These are phyloP conservation scores for Ophthalmolycus amberensis DNA, from an alignment of 2,113 vertebrate species.

Conservation along the genomic window DNA sequence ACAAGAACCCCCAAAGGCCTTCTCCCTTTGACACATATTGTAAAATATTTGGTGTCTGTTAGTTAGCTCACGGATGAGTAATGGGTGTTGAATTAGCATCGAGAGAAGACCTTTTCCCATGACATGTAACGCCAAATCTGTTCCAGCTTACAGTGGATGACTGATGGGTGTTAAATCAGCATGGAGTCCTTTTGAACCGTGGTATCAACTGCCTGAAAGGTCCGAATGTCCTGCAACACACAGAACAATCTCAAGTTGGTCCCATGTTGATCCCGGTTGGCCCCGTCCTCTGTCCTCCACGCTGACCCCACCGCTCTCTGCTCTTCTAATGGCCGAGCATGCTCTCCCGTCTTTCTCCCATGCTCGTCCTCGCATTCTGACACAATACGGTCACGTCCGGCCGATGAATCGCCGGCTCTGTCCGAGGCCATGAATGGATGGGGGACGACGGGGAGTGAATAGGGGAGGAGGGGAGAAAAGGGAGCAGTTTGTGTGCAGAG, in stretches of 20 bases:
- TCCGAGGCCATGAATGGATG: slow-evolving; percentile 70
- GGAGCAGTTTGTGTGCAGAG: slow-evolving; percentile 68
- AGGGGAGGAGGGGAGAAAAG: slow-evolving; percentile 45
- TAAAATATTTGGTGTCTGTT: slow-evolving; percentile 12
- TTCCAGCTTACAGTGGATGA: slow-evolving; percentile 55
- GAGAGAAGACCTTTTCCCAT: slow-evolving; percentile 59
- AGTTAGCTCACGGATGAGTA: slow-evolving; percentile 26
- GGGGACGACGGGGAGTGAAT: slow-evolving; percentile 53
- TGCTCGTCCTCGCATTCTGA: slow-evolving; percentile 72
- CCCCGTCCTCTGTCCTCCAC: slow-evolving; percentile 37
- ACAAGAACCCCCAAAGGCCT: slow-evolving; percentile 1
- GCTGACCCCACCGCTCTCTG: slow-evolving; percentile 61
- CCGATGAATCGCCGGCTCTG: slow-evolving; percentile 78
- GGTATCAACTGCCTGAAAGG: slow-evolving; percentile 32
- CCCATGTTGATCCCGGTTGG: slow-evolving; percentile 25
- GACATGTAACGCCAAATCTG: slow-evolving; percentile 52
- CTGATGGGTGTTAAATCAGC: slow-evolving; percentile 51
- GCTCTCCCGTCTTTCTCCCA: slow-evolving; percentile 44
- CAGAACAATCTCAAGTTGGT: slow-evolving; percentile 42
- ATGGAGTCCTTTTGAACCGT: slow-evolving; percentile 35
- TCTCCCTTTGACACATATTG: slow-evolving; percentile 3
- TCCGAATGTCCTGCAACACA: slow-evolving; percentile 43
- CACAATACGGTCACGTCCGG: slow-evolving; percentile 76
- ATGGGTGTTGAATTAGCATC: slow-evolving; percentile 19
- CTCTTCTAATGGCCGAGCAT: slow-evolving; percentile 53